Evolutionary conservation across 2,113 vertebrate genomes (phyloP), one percentile per base, ranked within the genome.

Genomic region (Rissa tridactyla): DNA sequence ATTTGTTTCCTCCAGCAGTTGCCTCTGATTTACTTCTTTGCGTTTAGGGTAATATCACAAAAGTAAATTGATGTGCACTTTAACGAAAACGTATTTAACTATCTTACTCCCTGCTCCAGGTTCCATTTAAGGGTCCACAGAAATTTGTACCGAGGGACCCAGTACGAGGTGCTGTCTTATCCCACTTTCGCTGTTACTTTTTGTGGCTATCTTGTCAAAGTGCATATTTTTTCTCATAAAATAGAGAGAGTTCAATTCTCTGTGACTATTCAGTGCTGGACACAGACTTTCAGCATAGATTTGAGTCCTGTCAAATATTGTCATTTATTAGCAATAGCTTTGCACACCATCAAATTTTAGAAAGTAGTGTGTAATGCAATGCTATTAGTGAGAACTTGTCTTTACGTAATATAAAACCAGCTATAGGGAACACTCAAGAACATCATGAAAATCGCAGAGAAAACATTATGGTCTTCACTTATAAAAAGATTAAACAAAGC

Each of bases 21-120:
- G n/a, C 30, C 49, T 91, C 78, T 88, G 78, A 94, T 94, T 94
- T 95, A 75, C 26, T 91, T 84, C 49, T 40, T 40, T 82, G 46
- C 2, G 0, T 79, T 85, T 91, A 92, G 78, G 51, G 46, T 88
- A 91, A 69, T 85, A 91, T 87, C 40, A 92, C 71, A 83, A 76
- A 93, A 46, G 17, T 57, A 86, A 93, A 95, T 79, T 80, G 75
- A n/a, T 69, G 32, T 62, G 18, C 64, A 69, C 52, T 80, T 89
- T 81, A 79, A 82, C n/a, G 65, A 76, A 91, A 95, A 91, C 61
- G 6, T 40, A 70, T 90, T 91, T 93, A 80, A 77, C 81, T 69
- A 36, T 64, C 54, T 93, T 94, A 46, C 5, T 77, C 15, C 17
- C 11, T 49, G 16, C 30, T 76, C 34, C 58, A 52, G 34, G 77